Conservation (phyloP, 2,113 vertebrate genomes). For the Nothoprocta pentlandii region DNA sequence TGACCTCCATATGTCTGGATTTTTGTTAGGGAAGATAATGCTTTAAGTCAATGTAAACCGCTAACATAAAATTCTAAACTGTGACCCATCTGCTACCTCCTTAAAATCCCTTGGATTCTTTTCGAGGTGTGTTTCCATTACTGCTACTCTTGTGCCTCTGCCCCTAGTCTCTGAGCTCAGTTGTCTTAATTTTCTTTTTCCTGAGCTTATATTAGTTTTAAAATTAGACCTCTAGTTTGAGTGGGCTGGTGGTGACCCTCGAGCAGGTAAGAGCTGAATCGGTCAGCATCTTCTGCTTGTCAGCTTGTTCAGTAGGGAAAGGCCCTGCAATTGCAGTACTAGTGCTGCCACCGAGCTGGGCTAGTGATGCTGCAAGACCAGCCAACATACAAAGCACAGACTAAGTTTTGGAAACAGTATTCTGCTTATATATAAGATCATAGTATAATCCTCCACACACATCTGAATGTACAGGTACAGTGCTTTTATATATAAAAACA, state of each 20-base stretch:
- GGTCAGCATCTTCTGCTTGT: background rate
- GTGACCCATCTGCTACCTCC: constrained; percentile 26
- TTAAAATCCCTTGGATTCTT: constrained; percentile 42
- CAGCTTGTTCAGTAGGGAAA: background rate
- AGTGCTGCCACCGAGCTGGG: background rate
- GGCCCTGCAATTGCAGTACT: background rate
- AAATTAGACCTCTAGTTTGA: background rate
- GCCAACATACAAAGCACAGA: background rate
- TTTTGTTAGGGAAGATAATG: constrained; percentile 58
- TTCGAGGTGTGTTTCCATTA: constrained; percentile 37
- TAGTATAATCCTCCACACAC: background rate
- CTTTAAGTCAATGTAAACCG: constrained; percentile 12
- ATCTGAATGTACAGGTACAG: background rate
- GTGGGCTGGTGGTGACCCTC: background rate
- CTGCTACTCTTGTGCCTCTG: constrained; percentile 8
- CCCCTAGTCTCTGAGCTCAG: background rate
- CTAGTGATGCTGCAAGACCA: background rate
- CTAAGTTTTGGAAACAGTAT: background rate
- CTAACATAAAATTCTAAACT: background rate
- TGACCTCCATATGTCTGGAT: constrained; percentile 55
- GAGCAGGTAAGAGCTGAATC: background rate
- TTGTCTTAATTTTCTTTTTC: background rate
- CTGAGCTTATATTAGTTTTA: background rate
- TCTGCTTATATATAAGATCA: background rate
- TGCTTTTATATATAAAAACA: background rate